Evolutionary conservation across 2,888 invertebrate species (phyloP).

Genomic region (Nebria salina): DNA sequence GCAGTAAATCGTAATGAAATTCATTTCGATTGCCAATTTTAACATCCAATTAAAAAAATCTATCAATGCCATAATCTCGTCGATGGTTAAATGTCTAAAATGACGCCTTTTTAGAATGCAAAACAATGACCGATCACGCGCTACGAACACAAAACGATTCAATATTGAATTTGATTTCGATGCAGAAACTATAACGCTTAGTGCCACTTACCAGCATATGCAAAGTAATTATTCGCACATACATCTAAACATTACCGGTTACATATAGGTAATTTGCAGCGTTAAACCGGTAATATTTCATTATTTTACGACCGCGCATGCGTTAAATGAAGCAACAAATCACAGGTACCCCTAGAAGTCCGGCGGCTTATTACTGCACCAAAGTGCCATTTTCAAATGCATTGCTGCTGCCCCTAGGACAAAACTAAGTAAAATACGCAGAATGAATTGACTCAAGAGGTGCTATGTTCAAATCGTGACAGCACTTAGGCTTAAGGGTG

Average conservation of each 20-base stretch:
- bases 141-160: not conserved
- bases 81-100: not conserved
- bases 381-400: too few species aligned
- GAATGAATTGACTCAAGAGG: too few species aligned
- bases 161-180: not conserved
- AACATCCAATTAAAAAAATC: not conserved
- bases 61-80: not conserved
- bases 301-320: slow-evolving; percentile 35
- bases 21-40: not conserved
- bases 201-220: not conserved
- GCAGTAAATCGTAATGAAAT: too few species aligned
- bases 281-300: slow-evolving; percentile 2
- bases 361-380: not conserved
- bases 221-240: not conserved
- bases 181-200: not conserved
- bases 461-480: too few species aligned
- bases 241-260: not conserved
- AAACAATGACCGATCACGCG: not conserved
- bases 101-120: not conserved
- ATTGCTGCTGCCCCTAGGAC: too few species aligned
- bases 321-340: slow-evolving; percentile 43
- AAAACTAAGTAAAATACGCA: too few species aligned
- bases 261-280: not conserved
- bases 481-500: too few species aligned
- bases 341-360: slow-evolving; percentile 29